Evolutionary conservation across 1,140 invertebrate genomes (phyloP).

Genomic region (Tetramorium simillimum): DNA sequence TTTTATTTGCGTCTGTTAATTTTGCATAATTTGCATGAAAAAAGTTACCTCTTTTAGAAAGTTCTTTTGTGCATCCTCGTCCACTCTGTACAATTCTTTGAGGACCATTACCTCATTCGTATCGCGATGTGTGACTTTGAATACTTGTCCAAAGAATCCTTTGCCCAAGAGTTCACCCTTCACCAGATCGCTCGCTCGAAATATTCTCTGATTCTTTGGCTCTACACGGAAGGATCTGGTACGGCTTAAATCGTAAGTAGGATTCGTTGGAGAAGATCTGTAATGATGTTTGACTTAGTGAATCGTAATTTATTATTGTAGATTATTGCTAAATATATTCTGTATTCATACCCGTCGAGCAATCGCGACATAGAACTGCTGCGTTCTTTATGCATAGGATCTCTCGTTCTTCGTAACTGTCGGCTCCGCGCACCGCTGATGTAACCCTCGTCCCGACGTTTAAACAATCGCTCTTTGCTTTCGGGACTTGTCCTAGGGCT

Average conservation of each 20-base stretch:
- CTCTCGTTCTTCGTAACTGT: slow-evolving; percentile 86
- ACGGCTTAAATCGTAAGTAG: slow-evolving; percentile 90
- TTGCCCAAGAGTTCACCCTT: slow-evolving; percentile 96
- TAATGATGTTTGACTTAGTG: slow-evolving; percentile 58
- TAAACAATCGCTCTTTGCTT: slow-evolving; percentile 89
- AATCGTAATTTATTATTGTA: slow-evolving; percentile 22
- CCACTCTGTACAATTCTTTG: slow-evolving; percentile 96
- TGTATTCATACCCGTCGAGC: slow-evolving; percentile 88
- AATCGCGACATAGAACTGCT: slow-evolving; percentile 94
- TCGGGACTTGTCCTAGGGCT: slow-evolving; percentile 83
- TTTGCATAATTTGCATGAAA: not conserved
- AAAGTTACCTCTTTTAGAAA: slow-evolving; percentile 94
- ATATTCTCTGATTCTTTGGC: slow-evolving; percentile 92
- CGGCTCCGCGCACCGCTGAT: slow-evolving; percentile 86
- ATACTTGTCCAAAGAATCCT: slow-evolving; percentile 97
- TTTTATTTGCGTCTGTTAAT: not conserved
- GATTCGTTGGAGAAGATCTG: slow-evolving; percentile 82
- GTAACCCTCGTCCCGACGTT: slow-evolving; percentile 89
- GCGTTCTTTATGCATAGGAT: slow-evolving; percentile 90
- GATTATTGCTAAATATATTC: not conserved
- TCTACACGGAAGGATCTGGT: slow-evolving; percentile 95
- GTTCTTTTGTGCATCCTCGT: slow-evolving; percentile 97
- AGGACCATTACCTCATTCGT: slow-evolving; percentile 98
- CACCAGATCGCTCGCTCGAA: slow-evolving; percentile 95
- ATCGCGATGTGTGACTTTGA: slow-evolving; percentile 95